These are phyloP conservation scores for Pachydiplax longipennis DNA, from an alignment of 2,888 invertebrate genomes.

Conservation along the genomic window DNA sequence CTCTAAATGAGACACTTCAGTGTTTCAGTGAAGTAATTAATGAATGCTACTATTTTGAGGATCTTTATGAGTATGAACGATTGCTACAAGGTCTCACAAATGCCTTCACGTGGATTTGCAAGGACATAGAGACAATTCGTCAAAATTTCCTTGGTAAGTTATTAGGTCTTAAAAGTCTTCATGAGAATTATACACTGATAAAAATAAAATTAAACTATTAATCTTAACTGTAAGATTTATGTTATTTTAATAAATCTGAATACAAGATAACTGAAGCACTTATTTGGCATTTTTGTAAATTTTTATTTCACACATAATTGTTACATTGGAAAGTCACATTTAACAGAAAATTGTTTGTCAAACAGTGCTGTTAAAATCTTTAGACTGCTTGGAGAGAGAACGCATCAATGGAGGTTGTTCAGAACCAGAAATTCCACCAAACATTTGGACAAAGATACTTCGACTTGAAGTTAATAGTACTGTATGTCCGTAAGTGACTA, in stretches of 20 bases:
- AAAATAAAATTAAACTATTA: no score
- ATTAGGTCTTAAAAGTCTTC: not conserved
- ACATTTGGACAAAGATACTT: not conserved
- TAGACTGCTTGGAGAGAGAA: not conserved
- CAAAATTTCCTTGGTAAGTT: slow-evolving; percentile 8
- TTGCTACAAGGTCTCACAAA: not conserved
- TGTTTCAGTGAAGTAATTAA: not conserved
- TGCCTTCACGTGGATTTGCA: not conserved
- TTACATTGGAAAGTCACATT: no score
- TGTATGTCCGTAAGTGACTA: not conserved
- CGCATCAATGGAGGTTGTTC: not conserved
- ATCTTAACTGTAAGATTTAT: no score
- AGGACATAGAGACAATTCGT: not conserved
- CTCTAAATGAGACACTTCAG: not conserved
- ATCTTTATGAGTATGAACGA: not conserved
- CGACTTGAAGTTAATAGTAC: not conserved
- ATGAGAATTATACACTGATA: no score
- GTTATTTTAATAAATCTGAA: no score
- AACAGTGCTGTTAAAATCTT: not conserved
- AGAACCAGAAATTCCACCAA: not conserved
- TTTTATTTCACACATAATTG: no score
- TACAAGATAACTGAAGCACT: no score
- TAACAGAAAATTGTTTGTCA: not conserved
- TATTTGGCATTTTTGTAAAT: no score
- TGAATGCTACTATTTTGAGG: not conserved